Percentiles rank a stretch among this genome's conserved stretches.
These are phyloP conservation scores for Latrodectus geometricus DNA, from an alignment of 1,140 invertebrate species.

Conservation along the genomic window DNA sequence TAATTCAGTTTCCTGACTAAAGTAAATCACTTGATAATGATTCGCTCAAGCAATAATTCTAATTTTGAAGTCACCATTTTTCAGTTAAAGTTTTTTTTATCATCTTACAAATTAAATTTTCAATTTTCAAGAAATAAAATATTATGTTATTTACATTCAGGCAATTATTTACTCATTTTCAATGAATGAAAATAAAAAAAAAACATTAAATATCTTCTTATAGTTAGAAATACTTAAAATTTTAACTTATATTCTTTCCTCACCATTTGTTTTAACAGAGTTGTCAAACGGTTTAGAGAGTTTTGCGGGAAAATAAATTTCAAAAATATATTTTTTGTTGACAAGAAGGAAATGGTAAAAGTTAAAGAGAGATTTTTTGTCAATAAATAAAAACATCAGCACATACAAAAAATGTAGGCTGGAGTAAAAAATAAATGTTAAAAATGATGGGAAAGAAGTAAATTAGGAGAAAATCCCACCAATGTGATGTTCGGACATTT, in stretches of 20 bases:
- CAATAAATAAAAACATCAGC: neutral
- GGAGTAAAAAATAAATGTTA: slow-evolving; percentile 34
- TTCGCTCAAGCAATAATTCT: no score
- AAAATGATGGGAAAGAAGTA: slow-evolving; percentile 18
- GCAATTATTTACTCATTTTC: no score
- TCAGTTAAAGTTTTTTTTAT: no score
- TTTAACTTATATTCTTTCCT: neutral
- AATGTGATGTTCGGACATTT: slow-evolving; percentile 42
- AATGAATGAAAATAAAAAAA: no score
- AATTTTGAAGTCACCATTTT: no score
- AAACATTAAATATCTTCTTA: no score
- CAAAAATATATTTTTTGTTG: neutral
- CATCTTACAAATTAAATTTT: no score
- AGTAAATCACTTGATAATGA: no score
- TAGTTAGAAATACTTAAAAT: no score
- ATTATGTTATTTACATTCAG: no score
- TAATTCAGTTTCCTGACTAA: no score
- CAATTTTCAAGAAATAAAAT: no score
- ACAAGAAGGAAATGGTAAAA: neutral
- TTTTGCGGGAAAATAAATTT: slow-evolving; percentile 21
- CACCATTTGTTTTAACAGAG: slow-evolving; percentile 21
- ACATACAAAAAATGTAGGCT: neutral
- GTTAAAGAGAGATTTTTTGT: neutral
- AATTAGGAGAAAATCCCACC: slow-evolving; percentile 46
- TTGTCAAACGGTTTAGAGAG: neutral